Evolutionary conservation across 2,888 invertebrate genomes (phyloP).

Genomic region (Abrostola tripartita): DNA sequence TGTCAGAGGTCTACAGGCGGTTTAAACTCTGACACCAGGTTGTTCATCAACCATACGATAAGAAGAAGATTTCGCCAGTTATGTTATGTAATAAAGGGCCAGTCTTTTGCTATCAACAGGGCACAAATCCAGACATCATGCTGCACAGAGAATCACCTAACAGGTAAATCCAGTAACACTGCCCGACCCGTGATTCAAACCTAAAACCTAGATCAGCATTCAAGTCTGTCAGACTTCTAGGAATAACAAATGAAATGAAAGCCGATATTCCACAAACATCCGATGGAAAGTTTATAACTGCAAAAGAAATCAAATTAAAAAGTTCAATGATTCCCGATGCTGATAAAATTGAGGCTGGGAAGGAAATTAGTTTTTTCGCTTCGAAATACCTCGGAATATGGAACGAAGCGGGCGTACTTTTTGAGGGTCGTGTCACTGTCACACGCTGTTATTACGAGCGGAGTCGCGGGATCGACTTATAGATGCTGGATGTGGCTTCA

Average conservation of each 20-base stretch:
- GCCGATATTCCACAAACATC: constrained; percentile 19
- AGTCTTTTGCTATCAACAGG: too few species aligned
- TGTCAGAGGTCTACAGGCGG: too few species aligned
- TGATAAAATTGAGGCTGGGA: constrained; percentile 34
- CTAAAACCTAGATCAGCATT: too few species aligned
- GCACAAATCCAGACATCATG: too few species aligned
- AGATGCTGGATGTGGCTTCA: constrained; percentile 63
- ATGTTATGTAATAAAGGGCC: too few species aligned
- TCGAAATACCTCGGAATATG: constrained; percentile 47
- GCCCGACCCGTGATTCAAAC: too few species aligned
- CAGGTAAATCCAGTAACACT: too few species aligned
- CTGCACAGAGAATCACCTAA: too few species aligned
- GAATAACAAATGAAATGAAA: constrained; percentile 4
- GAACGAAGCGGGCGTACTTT: constrained; percentile 43
- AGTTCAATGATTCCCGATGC: constrained; percentile 53
- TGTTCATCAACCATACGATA: too few species aligned
- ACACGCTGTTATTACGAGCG: constrained; percentile 68
- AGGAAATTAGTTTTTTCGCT: constrained; percentile 37
- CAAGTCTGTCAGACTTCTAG: too few species aligned
- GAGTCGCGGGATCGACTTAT: constrained; percentile 18
- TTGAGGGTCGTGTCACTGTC: constrained; percentile 73
- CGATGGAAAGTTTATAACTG: constrained; percentile 3
- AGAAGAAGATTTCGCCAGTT: too few species aligned
- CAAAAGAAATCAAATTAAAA: constrained; percentile 56
- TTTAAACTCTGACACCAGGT: too few species aligned